Conservation (phyloP, 2,888 invertebrate species). For the Steromphala cineraria region DNA sequence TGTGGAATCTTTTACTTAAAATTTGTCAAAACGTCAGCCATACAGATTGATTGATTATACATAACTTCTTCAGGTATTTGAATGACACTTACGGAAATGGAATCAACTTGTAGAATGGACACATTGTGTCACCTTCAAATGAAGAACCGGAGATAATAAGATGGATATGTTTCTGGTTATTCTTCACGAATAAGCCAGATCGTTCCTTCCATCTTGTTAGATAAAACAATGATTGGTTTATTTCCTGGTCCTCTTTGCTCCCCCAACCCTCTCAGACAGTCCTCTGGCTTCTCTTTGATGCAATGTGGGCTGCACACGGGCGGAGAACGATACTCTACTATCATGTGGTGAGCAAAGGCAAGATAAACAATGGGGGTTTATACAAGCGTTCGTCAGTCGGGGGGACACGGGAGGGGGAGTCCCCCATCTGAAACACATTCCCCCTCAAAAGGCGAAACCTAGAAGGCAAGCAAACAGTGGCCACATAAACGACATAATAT, state of each 20-base stretch:
- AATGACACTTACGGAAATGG: too few species aligned
- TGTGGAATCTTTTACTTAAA: too few species aligned
- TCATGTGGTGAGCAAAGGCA: conserved; percentile 23
- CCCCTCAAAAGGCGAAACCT: conserved; percentile 25
- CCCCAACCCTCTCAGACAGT: neutral
- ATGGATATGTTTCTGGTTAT: neutral
- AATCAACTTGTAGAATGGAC: too few species aligned
- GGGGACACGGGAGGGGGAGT: neutral
- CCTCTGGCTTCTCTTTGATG: conserved; percentile 24
- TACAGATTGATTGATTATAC: too few species aligned
- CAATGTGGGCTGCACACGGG: conserved; percentile 24
- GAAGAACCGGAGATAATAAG: neutral
- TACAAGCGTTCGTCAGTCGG: conserved; percentile 14
- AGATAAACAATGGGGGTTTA: conserved; percentile 27
- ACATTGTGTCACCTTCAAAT: too few species aligned
- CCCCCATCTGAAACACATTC: conserved; percentile 28
- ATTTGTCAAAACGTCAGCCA: too few species aligned
- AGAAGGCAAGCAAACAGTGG: conserved; percentile 39
- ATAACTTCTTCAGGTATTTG: too few species aligned
- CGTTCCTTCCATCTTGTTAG: neutral
- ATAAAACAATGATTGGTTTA: conserved; percentile 25
- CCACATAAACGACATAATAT: conserved; percentile 45
- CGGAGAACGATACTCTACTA: conserved; percentile 22
- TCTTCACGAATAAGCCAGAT: neutral
- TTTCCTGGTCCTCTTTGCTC: neutral